phyloP scores from a whole-genome alignment of 2,113 vertebrate species.

The Myrmophylax atrothorax region DNA sequence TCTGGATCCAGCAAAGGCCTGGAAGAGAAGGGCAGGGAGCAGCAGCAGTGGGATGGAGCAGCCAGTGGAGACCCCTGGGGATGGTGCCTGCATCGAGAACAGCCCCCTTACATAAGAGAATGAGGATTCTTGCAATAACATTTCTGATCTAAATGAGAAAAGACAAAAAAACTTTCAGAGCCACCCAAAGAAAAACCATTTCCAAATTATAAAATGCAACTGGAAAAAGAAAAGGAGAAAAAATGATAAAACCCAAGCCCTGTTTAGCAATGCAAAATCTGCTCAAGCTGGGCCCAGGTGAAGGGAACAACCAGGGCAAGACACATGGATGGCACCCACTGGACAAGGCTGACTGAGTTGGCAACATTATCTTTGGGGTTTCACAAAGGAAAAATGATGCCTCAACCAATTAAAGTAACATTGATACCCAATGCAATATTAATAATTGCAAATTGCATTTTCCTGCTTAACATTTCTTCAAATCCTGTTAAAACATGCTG shows the following conservation, averaged over 20 bases:
- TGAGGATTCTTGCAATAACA: neutral
- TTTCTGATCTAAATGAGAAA: neutral
- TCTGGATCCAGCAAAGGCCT: neutral
- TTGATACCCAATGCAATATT: neutral
- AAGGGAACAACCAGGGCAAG: neutral
- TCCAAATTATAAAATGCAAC: neutral
- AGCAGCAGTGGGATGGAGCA: neutral
- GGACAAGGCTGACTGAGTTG: neutral
- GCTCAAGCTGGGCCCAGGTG: neutral
- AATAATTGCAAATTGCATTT: neutral
- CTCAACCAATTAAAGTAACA: constrained; percentile 15
- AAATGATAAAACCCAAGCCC: neutral
- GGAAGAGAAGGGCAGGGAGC: neutral
- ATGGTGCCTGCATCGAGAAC: neutral
- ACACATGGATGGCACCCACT: neutral
- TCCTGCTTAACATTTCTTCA: neutral
- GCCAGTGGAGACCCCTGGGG: neutral
- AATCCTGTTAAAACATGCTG: neutral
- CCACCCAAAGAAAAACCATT: fast-evolving
- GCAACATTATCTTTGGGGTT: neutral
- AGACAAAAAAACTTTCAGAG: neutral
- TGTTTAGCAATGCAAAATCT: neutral
- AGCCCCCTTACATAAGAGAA: neutral
- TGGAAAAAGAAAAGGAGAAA: neutral
- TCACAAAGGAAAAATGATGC: neutral